Evolutionary conservation across 1,140 invertebrate genomes (phyloP).

Genomic region (Drosophila persimilis): DNA sequence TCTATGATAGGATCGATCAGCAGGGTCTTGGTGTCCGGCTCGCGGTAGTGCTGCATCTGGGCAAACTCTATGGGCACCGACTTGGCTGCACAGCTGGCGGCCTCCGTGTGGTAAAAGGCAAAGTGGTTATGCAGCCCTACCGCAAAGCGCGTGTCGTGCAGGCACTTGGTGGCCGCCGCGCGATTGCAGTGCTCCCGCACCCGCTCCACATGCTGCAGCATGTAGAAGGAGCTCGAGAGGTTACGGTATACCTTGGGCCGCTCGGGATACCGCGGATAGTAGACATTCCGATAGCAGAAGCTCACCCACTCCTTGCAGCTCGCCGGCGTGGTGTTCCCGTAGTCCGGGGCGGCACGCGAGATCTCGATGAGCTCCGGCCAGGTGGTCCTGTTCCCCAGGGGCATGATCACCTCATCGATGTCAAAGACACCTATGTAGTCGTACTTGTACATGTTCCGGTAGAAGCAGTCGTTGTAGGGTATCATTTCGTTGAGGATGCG

Average conservation of each 20-base stretch:
- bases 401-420: conserved; percentile 92
- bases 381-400: conserved; percentile 84
- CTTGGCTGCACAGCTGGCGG: conserved; percentile 45
- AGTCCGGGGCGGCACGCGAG: conserved; percentile 46
- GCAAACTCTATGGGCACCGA: conserved; percentile 59
- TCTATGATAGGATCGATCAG: conserved; percentile 62
- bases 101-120: conserved; percentile 37
- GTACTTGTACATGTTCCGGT: conserved; percentile 90
- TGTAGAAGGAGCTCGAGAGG: conserved; percentile 67
- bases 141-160: conserved; percentile 55
- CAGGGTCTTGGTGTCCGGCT: conserved; percentile 57
- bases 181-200: conserved; percentile 52
- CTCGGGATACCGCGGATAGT: conserved; percentile 58
- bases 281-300: conserved; percentile 69
- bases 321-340: neutral
- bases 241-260: conserved; percentile 52
- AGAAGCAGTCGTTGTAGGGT: conserved; percentile 93
- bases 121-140: conserved; percentile 69
- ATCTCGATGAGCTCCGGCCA: conserved; percentile 61
- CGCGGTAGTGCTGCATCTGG: conserved; percentile 69
- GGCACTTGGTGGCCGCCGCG: conserved; percentile 56
- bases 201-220: conserved; percentile 74
- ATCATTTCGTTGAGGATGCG: conserved; percentile 89
- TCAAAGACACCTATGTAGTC: conserved; percentile 90
- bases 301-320: conserved; percentile 54